Conservation (phyloP, 1,140 invertebrate species). For the Coboldia fuscipes region DNA sequence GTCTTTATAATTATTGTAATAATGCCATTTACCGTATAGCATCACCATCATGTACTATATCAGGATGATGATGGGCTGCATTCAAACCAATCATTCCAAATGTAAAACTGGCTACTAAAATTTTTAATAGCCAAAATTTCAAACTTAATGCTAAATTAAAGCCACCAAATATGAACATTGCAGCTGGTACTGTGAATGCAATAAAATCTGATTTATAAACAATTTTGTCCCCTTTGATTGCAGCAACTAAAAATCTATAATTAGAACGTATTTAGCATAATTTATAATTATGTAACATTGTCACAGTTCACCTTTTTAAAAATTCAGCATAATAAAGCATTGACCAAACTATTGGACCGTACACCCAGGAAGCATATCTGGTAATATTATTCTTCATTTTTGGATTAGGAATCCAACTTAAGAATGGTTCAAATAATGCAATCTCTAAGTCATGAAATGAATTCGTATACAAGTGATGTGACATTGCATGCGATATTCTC, state of each 20-base stretch:
- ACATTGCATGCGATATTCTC: conserved; percentile 52
- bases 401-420: conserved; percentile 37
- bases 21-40: conserved; percentile 24
- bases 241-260: too few relatives aligned
- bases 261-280: too few relatives aligned
- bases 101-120: conserved; percentile 31
- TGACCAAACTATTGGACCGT: conserved; percentile 26
- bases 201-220: conserved; percentile 22
- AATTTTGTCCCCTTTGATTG: conserved; percentile 9
- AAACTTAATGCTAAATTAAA: conserved; percentile 12
- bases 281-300: too few relatives aligned
- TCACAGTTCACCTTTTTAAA: conserved; percentile 24
- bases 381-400: conserved; percentile 22
- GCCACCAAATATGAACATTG: conserved; percentile 24
- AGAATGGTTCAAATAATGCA: conserved; percentile 41
- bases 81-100: conserved; percentile 45
- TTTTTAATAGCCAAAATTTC: conserved; percentile 33
- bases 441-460: conserved; percentile 57
- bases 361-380: conserved; percentile 23
- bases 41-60: conserved; percentile 69
- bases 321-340: conserved; percentile 20
- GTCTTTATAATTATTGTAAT: too few relatives aligned
- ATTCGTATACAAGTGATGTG: conserved; percentile 64
- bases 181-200: conserved; percentile 25
- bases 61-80: conserved; percentile 64